phyloP scores from a whole-genome alignment of 2,888 invertebrate genomes.

The Dastarcus helophoroides region DNA sequence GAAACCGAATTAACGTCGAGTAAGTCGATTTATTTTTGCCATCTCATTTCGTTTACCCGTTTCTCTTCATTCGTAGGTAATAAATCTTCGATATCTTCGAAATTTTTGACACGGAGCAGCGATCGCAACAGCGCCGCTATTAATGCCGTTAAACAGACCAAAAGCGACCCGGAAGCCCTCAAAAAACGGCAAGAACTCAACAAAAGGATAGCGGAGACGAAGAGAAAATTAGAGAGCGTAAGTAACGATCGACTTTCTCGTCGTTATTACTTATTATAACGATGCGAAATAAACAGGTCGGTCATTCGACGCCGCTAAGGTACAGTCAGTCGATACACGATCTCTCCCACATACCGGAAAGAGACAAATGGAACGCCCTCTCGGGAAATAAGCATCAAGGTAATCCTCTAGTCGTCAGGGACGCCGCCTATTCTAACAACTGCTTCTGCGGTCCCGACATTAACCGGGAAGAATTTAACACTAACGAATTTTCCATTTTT shows the following conservation, averaged over 20 bases:
- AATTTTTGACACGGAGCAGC: constrained; percentile 35
- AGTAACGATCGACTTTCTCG: too few species aligned
- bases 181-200: constrained; percentile 67
- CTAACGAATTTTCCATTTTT: constrained; percentile 20
- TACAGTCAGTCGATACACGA: constrained; percentile 81
- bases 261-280: constrained; percentile 1
- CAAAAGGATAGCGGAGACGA: constrained; percentile 72
- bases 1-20: constrained; percentile 33
- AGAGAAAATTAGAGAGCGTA: constrained; percentile 77
- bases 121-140: constrained; percentile 41
- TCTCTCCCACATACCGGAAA: constrained; percentile 57
- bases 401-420: constrained; percentile 8
- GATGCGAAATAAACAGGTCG: constrained; percentile 43
- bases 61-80: constrained; percentile 32
- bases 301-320: constrained; percentile 66
- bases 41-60: background rate
- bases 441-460: constrained; percentile 21
- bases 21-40: constrained; percentile 8
- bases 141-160: constrained; percentile 43
- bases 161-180: constrained; percentile 51
- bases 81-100: constrained; percentile 52
- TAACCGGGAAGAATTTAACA: constrained; percentile 18
- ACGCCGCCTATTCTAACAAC: constrained; percentile 16
- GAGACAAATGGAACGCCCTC: constrained; percentile 32
- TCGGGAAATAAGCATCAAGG: constrained; percentile 22